Evolutionary conservation across 1,140 invertebrate genomes (phyloP).

Genomic region (Contarinia nasturtii): DNA sequence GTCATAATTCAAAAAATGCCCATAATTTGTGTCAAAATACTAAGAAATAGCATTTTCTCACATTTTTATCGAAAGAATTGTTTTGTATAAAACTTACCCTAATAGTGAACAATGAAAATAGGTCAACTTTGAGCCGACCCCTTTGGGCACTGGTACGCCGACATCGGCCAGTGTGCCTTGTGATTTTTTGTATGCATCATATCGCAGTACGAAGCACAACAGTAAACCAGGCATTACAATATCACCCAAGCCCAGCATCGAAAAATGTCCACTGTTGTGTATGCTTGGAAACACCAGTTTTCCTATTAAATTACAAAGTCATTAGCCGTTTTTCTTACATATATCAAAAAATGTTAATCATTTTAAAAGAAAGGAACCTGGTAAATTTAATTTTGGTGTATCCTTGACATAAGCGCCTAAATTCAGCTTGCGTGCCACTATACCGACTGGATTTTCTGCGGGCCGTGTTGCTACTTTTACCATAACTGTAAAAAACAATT

Average conservation of each 20-base stretch:
- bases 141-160: slow-evolving; percentile 16
- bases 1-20: too few relatives aligned
- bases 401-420: slow-evolving; percentile 69
- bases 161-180: slow-evolving; percentile 22
- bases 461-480: slow-evolving; percentile 75
- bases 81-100: slow-evolving; percentile 32
- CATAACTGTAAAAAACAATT: too few relatives aligned
- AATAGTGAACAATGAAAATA: slow-evolving; percentile 98
- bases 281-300: slow-evolving; percentile 94
- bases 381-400: slow-evolving; percentile 84
- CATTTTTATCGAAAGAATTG: too few relatives aligned
- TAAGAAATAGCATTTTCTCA: too few relatives aligned
- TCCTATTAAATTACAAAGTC: too few relatives aligned
- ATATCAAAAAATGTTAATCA: too few relatives aligned
- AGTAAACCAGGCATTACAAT: slow-evolving; percentile 96
- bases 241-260: slow-evolving; percentile 90
- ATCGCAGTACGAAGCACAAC: slow-evolving; percentile 86
- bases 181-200: slow-evolving; percentile 92
- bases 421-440: slow-evolving; percentile 81
- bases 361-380: too few relatives aligned
- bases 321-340: too few relatives aligned
- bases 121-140: slow-evolving; percentile 33
- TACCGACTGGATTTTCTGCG: slow-evolving; percentile 88
- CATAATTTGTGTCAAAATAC: too few relatives aligned
- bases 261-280: slow-evolving; percentile 88